Evolutionary conservation across 2,113 vertebrate genomes (phyloP).

Genomic region (Rhinolophus sinicus): DNA sequence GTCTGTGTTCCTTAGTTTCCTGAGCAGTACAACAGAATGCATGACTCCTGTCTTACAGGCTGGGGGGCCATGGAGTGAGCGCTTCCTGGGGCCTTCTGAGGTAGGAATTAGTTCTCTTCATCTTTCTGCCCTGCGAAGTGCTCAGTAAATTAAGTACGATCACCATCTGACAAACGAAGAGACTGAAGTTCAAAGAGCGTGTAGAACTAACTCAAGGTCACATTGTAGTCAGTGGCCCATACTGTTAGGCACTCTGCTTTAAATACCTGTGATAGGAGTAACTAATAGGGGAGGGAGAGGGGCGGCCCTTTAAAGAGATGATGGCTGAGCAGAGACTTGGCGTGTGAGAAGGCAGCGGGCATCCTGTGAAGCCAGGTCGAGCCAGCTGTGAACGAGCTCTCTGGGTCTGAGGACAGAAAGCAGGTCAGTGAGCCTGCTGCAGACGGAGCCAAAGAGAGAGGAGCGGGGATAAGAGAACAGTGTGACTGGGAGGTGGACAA

Average conservation of each 20-base stretch:
- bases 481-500: fast-evolving
- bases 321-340: neutral
- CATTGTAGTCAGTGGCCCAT: neutral
- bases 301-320: neutral
- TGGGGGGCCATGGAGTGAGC: neutral
- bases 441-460: neutral
- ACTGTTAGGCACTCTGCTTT: neutral
- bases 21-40: neutral
- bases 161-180: neutral
- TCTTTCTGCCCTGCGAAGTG: neutral
- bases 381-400: neutral
- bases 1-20: neutral
- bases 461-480: neutral
- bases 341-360: neutral
- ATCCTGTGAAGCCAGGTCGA: neutral
- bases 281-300: neutral
- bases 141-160: neutral
- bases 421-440: neutral
- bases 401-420: neutral
- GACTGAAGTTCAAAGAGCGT: neutral
- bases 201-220: neutral
- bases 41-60: neutral
- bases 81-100: neutral
- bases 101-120: neutral
- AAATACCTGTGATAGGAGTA: neutral